Base-by-base conservation (phyloP, 2,888 invertebrate species). In the Frankliniella fusca region DNA sequence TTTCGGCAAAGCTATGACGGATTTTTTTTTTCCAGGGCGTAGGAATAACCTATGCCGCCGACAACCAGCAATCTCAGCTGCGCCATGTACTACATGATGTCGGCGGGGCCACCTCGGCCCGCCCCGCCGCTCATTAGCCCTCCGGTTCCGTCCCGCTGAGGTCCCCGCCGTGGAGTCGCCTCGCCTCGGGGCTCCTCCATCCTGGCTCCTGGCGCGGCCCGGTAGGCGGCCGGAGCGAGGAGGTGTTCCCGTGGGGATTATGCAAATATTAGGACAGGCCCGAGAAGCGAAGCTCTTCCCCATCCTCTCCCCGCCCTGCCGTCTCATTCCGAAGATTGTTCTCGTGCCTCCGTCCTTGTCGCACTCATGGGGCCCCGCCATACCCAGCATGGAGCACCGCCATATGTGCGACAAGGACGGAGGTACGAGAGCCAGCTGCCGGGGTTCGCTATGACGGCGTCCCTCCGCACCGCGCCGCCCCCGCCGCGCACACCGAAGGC, bases 191-290 rank as follows among this genome's bases (percentile, higher is more conserved):
- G 38, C 38, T 38, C 38, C 38, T 12, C 50, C 54, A 11, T 54
- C 15, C 3, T 7, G 9, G 50, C 50, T 12, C 50, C 50, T 50
- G 12, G 54, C 54, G 15, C 38, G 38, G 38, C 38, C 38, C 38
- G 38, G 38, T 5, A 5, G 38, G 15, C 54, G 18, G 54, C 11
- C 15, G 54, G n/a, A n/a, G 38, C 38, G 3, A 2, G 38, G 38
- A 38, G 38, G 38, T 38, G 38, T 38, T 12, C 15, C 54, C 70
- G 70, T 70, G 70, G 70, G 70, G 70, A 70, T 70, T 70, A 70
- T 70, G 70, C 70, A 70, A 23, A 70, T 70, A 23, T 70, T 70
- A 20, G 23, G 70, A 70, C n/a, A 70, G 70, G 70, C 23, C 70
- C 70, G n/a, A 23, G 70, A 70, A 11, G 70, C 70, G 54, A 54